Conservation (phyloP, 2,797 vertebrate genomes). For the Rhinoraja longicauda region DNA sequence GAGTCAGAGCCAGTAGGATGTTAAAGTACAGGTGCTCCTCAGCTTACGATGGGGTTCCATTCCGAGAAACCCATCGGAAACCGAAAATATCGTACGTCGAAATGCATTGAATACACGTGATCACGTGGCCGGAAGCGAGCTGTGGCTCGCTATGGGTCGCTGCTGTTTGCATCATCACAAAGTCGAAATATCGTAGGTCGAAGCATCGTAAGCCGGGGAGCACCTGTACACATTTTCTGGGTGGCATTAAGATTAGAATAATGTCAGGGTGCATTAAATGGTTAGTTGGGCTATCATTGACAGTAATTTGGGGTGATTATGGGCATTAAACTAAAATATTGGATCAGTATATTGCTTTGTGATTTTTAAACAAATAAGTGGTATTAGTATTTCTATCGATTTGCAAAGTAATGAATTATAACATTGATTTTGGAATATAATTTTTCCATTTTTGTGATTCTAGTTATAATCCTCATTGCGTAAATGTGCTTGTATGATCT, state of each 20-base stretch:
- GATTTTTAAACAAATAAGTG: background rate
- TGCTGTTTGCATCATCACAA: too few relatives aligned
- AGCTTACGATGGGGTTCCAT: too few relatives aligned
- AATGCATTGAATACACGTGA: too few relatives aligned
- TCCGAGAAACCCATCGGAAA: too few relatives aligned
- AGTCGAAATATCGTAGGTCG: too few relatives aligned
- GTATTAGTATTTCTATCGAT: background rate
- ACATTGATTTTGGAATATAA: background rate
- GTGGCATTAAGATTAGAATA: background rate
- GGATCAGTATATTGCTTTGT: background rate
- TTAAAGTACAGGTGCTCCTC: too few relatives aligned
- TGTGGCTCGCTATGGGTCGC: too few relatives aligned
- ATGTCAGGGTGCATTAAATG: background rate
- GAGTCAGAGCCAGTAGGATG: background rate
- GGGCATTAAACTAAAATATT: background rate
- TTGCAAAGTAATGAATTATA: background rate
- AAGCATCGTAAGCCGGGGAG: too few relatives aligned
- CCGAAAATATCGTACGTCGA: too few relatives aligned
- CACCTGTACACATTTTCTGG: background rate
- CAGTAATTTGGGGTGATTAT: constrained; percentile 15
- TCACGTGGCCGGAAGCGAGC: too few relatives aligned
- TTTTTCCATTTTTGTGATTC: background rate
- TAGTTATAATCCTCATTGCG: background rate
- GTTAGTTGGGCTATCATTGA: background rate
- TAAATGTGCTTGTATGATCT: background rate